Evolutionary conservation across 2,888 invertebrate species (phyloP), one percentile per base, ranked within the genome.

Genomic region (Cremastinae sp.): DNA sequence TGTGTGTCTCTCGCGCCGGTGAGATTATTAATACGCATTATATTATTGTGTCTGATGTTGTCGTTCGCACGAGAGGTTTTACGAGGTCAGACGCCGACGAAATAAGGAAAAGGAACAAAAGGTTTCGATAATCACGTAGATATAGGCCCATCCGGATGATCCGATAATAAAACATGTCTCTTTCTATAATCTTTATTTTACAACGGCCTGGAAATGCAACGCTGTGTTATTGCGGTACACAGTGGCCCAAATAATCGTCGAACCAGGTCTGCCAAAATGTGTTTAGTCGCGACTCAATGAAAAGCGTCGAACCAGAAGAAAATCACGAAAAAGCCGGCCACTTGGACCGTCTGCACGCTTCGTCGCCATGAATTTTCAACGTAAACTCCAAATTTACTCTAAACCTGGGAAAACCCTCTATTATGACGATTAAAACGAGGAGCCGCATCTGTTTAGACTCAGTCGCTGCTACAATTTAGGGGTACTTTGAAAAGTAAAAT

Each of bases 361-460:
- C 47, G 45, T 28, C 28, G 28, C 5, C 28, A 47, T 14, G 55
- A 22, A 73, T 75, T 58, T 71, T 62, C 53, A 65, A 37, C 61
- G 9, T 47, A 61, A 39, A 55, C 53, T 51, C 20, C 8, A 43
- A 9, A 49, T 20, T 4, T 28, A 7, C 12, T 7, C 37, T 18
- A 28, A 28, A 47, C 10, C 10, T 47, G 71, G 78, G 59, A 74
- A 78, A 75, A 75, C 68, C 74, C 78, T 72, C 68, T 49, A 68
- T 72, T 68, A 59, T 72, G 68, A 78, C 75, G 71, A 28, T 28
- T 28, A 3, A 28, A 28, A 28, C 5, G 22, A 51, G 18, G 5
- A 28, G 5, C 28, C 2, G 28, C 28, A 28, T 2, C 5, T 28
- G 5, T 28, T 28, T 28, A 5, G 2, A 28, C 28, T 28, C 28